These are phyloP conservation scores for Cladopsammia gracilis DNA, from an alignment of 64 coral and sea anemone genomes.

Conservation along the genomic window DNA sequence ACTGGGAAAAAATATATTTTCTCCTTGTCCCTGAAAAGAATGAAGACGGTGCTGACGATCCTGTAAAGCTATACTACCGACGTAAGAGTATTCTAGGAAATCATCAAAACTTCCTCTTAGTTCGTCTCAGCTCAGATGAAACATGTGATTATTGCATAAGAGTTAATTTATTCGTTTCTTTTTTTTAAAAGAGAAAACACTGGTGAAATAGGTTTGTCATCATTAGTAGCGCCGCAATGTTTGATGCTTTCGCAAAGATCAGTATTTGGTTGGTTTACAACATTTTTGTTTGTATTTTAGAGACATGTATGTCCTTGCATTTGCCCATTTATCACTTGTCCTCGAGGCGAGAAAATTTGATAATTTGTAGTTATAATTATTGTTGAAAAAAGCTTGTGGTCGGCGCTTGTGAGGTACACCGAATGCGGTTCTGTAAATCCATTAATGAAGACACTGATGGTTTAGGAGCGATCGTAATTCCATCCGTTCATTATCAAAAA, in stretches of 20 bases:
- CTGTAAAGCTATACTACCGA: too few species aligned
- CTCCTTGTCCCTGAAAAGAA: neutral
- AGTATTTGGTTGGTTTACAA: neutral
- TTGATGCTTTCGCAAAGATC: neutral
- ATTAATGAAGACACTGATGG: neutral
- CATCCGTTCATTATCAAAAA: constrained; percentile 2
- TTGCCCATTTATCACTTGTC: neutral
- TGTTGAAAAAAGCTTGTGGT: neutral
- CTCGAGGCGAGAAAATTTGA: neutral
- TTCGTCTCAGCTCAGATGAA: too few species aligned
- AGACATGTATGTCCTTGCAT: neutral
- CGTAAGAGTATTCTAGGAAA: too few species aligned
- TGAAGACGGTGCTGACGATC: neutral
- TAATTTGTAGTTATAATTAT: neutral
- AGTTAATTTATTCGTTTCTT: too few species aligned
- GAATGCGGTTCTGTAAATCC: too few species aligned
- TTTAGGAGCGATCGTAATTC: neutral
- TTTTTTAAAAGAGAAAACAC: neutral
- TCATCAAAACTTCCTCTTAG: neutral
- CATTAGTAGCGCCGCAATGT: neutral
- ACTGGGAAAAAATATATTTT: neutral
- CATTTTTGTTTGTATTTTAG: neutral
- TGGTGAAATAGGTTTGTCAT: neutral
- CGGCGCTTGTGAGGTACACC: neutral
- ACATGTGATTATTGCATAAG: too few species aligned